Base-by-base conservation (phyloP, 2,888 invertebrate genomes). In the Chesias legatella region DNA sequence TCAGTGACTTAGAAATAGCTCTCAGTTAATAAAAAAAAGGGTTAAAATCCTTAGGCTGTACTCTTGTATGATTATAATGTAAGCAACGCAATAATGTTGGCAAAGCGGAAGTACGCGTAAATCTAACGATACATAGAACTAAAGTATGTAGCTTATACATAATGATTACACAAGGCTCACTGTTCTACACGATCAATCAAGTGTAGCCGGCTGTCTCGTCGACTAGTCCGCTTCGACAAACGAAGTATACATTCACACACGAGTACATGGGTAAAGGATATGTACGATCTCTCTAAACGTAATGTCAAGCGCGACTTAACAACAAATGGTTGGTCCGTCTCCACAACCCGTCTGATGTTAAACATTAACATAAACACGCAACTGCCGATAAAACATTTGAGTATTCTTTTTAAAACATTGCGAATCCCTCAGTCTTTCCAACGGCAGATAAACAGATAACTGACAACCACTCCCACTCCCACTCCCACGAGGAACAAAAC, bases 31-130 rank as follows among this genome's bases (percentile, higher is more conserved):
- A 79, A 81, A 83, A 80, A 50, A 75, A 85, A 80, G 67, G 67
- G 84, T 88, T 88, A 86, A 86, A 86, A 86, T 88, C 85, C 86
- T 86, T 86, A 86, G 86, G 86, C 86, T 86, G 86, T 85, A 86
- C 86, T 85, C 81, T 82, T 72, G 69, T 82, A 84, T 79, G 84
- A 79, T 84, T 84, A 84, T 78, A 83, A 85, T 78, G 80, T 84
- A 86, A 86, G 84, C 85, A 84, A 88, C 86, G 81, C 86, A 86
- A 86, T 84, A 85, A 36, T 79, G 80, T 86, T 81, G 86, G 83
- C 88, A 79, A 88, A 88, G 86, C 86, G 79, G 86, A 83, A 84
- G 80, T 79, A 78, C 77, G 81, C 83, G 70, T 85, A 83, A 84
- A 76, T 84, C 86, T 86, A 88, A 85, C 76, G 79, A 85, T 86